phyloP scores from a whole-genome alignment of 2,797 vertebrate species.

The Rhodeus uyekii region DNA sequence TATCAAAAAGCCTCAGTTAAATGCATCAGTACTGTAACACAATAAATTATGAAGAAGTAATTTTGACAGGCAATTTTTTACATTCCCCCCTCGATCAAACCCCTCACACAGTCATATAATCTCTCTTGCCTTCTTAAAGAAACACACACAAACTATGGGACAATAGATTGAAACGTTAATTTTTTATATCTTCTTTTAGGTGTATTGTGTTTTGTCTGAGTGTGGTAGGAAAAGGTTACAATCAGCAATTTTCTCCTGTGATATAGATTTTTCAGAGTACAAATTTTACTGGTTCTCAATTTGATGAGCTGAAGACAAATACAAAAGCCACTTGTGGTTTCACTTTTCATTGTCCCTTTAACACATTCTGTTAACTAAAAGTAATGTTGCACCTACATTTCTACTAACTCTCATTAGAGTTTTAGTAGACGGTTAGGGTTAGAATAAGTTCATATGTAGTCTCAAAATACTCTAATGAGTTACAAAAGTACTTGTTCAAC shows the following conservation, averaged over 20 bases:
- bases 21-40: neutral
- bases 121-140: neutral
- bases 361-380: no score
- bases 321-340: neutral
- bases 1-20: neutral
- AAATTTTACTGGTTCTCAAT: neutral
- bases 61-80: neutral
- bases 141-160: neutral
- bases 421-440: no score
- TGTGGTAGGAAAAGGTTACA: neutral
- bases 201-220: neutral
- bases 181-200: neutral
- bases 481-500: no score
- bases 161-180: neutral
- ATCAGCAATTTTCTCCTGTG: neutral
- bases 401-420: no score
- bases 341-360: no score
- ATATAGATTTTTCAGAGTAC: neutral
- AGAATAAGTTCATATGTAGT: no score
- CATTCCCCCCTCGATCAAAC: neutral
- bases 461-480: no score
- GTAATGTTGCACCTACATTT: no score
- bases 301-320: neutral
- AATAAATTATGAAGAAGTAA: neutral
- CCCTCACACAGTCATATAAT: neutral